These are phyloP conservation scores for Hirundo rustica DNA, from an alignment of 2,797 vertebrate genomes.

Conservation along the genomic window DNA sequence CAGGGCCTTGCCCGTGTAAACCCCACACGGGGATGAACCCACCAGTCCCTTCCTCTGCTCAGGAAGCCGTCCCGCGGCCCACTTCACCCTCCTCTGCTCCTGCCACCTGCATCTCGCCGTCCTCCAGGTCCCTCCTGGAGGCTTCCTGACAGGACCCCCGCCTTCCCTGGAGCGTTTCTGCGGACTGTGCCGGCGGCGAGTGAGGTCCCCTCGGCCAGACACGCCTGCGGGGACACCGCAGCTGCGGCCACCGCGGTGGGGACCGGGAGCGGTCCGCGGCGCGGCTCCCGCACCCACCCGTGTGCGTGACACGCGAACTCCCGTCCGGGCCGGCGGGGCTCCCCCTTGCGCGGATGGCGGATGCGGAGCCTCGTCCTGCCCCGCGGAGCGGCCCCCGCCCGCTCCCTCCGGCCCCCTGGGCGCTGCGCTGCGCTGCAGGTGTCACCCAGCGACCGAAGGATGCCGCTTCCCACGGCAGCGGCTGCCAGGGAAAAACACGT, in stretches of 20 bases:
- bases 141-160: not conserved
- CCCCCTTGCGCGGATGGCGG: not conserved
- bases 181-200: not conserved
- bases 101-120: not conserved
- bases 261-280: too few relatives aligned
- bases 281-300: not conserved
- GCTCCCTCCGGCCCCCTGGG: not conserved
- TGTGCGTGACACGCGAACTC: accelerated
- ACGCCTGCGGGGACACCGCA: not conserved
- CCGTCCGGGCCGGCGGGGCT: not conserved
- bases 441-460: not conserved
- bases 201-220: not conserved
- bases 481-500: not conserved
- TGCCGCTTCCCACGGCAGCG: not conserved
- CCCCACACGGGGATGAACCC: not conserved
- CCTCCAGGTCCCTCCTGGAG: not conserved
- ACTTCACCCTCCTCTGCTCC: not conserved
- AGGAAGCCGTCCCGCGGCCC: not conserved
- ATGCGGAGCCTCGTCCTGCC: not conserved
- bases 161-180: not conserved
- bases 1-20: not conserved
- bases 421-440: not conserved
- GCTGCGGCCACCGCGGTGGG: not conserved
- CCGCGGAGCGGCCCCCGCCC: not conserved
- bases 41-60: not conserved